Conservation (phyloP, 2,797 vertebrate species). For the Monodelphis domestica region DNA sequence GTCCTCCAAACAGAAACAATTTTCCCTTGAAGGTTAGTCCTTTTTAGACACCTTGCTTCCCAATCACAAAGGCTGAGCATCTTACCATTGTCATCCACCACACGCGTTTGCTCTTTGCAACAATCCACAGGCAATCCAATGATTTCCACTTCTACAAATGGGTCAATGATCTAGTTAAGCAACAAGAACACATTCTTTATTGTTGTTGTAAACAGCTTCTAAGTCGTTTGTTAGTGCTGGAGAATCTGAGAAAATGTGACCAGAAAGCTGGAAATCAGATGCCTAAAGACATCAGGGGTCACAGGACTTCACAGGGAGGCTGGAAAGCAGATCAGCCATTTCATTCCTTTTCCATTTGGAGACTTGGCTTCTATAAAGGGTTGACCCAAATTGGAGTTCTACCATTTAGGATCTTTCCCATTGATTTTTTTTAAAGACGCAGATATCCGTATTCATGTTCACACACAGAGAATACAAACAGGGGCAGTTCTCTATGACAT, state of each 20-base stretch:
- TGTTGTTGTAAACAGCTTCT: not conserved
- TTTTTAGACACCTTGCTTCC: not conserved
- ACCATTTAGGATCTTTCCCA: not conserved
- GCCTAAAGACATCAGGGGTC: not conserved
- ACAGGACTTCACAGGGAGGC: not conserved
- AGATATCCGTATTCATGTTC: not conserved
- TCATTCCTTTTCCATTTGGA: not conserved
- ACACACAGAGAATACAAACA: not conserved
- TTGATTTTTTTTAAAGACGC: not conserved
- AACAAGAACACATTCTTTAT: slow-evolving; percentile 57
- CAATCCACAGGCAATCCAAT: slow-evolving; percentile 98
- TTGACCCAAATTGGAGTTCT: not conserved
- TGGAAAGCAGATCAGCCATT: not conserved
- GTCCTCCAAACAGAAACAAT: not conserved
- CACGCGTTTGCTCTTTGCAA: slow-evolving; percentile 97
- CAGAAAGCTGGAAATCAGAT: not conserved
- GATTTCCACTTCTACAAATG: slow-evolving; percentile 98
- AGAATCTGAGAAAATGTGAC: slow-evolving; percentile 9
- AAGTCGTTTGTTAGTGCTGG: not conserved
- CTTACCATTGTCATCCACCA: slow-evolving; percentile 98
- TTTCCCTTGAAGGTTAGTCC: not conserved
- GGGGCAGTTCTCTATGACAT: not conserved
- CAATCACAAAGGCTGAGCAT: not conserved
- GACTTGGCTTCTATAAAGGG: not conserved
- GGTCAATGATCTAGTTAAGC: slow-evolving; percentile 94